phyloP scores from a whole-genome alignment of 2,888 invertebrate genomes.

The Xanthorhoe spadicearia region DNA sequence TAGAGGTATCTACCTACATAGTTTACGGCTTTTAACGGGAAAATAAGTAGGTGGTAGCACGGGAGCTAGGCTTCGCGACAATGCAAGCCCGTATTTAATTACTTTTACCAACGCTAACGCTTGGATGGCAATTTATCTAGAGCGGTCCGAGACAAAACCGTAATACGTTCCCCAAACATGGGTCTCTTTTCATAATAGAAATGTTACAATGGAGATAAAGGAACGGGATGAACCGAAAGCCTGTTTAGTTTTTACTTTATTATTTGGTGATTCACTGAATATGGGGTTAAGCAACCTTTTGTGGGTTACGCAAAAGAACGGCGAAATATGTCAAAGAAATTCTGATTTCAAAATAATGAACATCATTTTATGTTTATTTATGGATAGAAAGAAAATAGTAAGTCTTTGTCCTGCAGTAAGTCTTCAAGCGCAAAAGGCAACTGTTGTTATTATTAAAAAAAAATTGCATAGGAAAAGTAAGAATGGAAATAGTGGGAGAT shows the following conservation, averaged over 20 bases:
- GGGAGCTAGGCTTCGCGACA: too few relatives aligned
- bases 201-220: conserved; percentile 52
- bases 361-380: too few relatives aligned
- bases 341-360: not conserved
- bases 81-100: too few relatives aligned
- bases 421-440: too few relatives aligned
- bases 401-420: too few relatives aligned
- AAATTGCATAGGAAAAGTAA: too few relatives aligned
- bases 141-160: conserved; percentile 53
- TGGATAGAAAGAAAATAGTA: too few relatives aligned
- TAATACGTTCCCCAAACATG: conserved; percentile 61
- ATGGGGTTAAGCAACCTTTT: conserved; percentile 10
- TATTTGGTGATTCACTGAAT: conserved; percentile 19
- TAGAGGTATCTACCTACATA: too few relatives aligned
- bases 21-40: too few relatives aligned
- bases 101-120: not conserved
- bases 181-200: conserved; percentile 59
- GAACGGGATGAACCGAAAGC: conserved; percentile 46
- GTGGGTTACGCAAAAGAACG: not conserved
- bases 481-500: too few relatives aligned
- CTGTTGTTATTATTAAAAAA: too few relatives aligned
- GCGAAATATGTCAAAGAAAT: not conserved
- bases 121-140: conserved; percentile 50
- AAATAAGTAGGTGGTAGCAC: too few relatives aligned
- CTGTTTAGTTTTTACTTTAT: conserved; percentile 43